Conservation (phyloP, 1,140 invertebrate genomes). For the Bombus confusus region DNA sequence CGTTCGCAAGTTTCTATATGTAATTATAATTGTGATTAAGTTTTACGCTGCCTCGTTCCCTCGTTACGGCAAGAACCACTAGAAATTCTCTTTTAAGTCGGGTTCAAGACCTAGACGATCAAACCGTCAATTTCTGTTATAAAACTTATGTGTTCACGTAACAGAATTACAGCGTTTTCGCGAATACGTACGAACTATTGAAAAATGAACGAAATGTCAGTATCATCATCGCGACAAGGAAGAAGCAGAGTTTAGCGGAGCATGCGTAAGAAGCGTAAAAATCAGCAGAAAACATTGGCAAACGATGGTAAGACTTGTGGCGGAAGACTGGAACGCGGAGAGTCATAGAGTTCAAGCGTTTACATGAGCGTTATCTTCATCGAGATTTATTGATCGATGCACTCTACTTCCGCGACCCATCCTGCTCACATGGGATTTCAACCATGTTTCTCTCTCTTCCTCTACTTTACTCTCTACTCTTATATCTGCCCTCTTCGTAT, state of each 20-base stretch:
- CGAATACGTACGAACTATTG: neutral
- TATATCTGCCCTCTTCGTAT: slow-evolving; percentile 13
- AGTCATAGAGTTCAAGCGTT: slow-evolving; percentile 24
- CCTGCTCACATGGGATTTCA: slow-evolving; percentile 58
- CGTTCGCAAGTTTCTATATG: too few relatives aligned
- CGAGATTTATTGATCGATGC: slow-evolving; percentile 63
- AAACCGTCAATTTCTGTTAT: too few relatives aligned
- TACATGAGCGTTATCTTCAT: slow-evolving; percentile 59
- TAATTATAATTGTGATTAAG: neutral
- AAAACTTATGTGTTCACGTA: too few relatives aligned
- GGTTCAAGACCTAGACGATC: neutral
- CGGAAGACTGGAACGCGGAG: neutral
- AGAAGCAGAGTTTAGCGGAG: too few relatives aligned
- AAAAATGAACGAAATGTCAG: too few relatives aligned
- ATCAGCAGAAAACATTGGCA: neutral
- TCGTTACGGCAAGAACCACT: neutral
- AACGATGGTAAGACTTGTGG: neutral
- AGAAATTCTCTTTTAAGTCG: neutral
- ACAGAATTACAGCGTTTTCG: too few relatives aligned
- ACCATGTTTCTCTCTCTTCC: slow-evolving; percentile 28
- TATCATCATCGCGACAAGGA: neutral
- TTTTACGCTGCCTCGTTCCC: neutral
- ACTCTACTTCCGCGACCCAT: slow-evolving; percentile 50
- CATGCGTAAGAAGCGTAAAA: neutral
- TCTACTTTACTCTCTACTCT: neutral